Base-by-base conservation (phyloP, 2,797 vertebrate genomes). In the Tinamus major region DNA sequence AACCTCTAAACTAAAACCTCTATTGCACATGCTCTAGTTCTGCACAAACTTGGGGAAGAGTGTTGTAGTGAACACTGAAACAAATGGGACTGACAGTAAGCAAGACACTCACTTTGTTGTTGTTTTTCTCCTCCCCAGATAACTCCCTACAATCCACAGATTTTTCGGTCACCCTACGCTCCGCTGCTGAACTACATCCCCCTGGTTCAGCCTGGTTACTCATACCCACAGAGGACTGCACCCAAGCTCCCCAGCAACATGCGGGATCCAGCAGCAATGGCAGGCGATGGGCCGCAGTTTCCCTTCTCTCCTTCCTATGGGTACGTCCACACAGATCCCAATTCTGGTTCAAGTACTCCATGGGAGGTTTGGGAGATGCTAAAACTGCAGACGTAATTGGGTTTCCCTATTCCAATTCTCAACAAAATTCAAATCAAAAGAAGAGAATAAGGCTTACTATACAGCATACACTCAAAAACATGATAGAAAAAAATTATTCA, bases 151-250 rank as follows among this genome's bases (percentile, higher is more conserved):
- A 97, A 85, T 44, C 83, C 92, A 10, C 96, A 94, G 76, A 35
- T 97, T 44, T 96, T 97, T 72, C 91, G 67, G 64, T 92, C 96
- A 26, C 93, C 94, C 18, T 97, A 95, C 26, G 19, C 88, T 4
- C 95, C 96, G 0, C 20, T 96, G 53, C 51, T 95, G 70, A 95
- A 84, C 81, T 97, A 95, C 71, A 71, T 96, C 33, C 46, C 97
- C 31, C 69, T 96, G 15, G 67, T 96, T 41, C 97, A 95, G 35
- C 93, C 96, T 9, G 89, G 90, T 37, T 97, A 95, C 6, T 75
- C 79, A 0, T 96, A 94, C 80, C 94, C 93, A 58, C 97, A 96
- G 56, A 91, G 95, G 68, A 94, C 84, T 23, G 79, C 89, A 10
- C 67, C 90, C 2, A 80, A 94, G 19, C 65, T 83, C 5, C 20